Conservation (phyloP, 2,888 invertebrate species). For the Pherbina coryleti region DNA sequence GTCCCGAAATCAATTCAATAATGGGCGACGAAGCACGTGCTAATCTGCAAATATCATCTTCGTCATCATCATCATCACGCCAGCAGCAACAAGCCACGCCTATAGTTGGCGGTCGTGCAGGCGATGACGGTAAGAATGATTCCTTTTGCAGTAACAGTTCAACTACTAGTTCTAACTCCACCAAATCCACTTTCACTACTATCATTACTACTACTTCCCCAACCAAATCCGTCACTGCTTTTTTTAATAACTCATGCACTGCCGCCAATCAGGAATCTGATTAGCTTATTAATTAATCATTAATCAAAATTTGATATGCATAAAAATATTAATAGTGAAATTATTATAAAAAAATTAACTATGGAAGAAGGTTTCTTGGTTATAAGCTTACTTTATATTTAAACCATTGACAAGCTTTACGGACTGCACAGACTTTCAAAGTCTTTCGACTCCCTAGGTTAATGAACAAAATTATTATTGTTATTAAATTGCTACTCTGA, state of each 20-base stretch:
- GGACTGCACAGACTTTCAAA: no score
- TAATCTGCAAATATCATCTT: constrained; percentile 57
- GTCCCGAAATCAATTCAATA: constrained; percentile 78
- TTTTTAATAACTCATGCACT: not conserved
- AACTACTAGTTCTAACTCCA: constrained; percentile 38
- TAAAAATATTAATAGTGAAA: no score
- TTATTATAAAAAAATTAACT: no score
- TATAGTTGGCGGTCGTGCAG: constrained; percentile 50
- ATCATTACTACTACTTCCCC: constrained; percentile 42
- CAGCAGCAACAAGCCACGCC: constrained; percentile 46
- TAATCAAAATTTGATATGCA: not conserved
- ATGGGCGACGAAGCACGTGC: constrained; percentile 71
- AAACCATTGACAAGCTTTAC: no score
- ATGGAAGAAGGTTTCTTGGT: no score
- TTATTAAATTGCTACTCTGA: no score
- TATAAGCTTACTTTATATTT: no score
- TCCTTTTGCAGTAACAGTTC: constrained; percentile 26
- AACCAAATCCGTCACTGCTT: constrained; percentile 41
- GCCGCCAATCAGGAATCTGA: not conserved
- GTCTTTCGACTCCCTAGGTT: no score
- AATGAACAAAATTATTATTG: no score
- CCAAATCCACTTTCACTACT: constrained; percentile 43
- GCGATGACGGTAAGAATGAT: constrained; percentile 59
- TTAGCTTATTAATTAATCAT: not conserved
- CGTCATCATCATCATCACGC: constrained; percentile 21